Base-by-base conservation (phyloP, 2,113 vertebrate genomes). In the Columbina picui region DNA sequence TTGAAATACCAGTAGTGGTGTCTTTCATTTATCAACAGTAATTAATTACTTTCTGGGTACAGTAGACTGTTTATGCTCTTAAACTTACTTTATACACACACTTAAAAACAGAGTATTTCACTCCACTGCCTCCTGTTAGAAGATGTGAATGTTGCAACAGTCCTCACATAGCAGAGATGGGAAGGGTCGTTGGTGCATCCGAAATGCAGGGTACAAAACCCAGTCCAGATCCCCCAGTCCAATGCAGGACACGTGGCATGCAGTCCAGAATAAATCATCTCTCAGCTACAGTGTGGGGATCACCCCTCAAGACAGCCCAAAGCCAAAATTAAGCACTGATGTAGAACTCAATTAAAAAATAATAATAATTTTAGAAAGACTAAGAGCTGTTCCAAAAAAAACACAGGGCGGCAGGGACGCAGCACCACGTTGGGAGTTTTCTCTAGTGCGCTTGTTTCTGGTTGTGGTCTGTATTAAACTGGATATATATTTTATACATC, bases 21-120 rank as follows among this genome's bases (percentile, higher is more conserved):
- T 41, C 91, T 88, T 86, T 81, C 71, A 47, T 80, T 94, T 67
- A 47, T 70, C 76, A 70, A 11, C 47, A 55, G 52, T 55, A 89
- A 88, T 90, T 90, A 67, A 70, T 92, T 86, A 41, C 64, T 71
- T 93, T 26, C 71, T 75, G 88, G 49, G 65, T 52, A 74, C 55
- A 32, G 43, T 8, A 60, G 87, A 22, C 27, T 78, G 21, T 82
- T 94, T 60, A 64, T 3, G 1, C 63, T 92, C 74, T 91, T 84
- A 34, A 49, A 60, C 50, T 74, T 73, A 63, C 82, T 94, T 81
- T 50, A 36, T 73, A 64, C n/a, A 60, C 81, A 57, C 43, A 23
- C 61, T 92, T 84, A n/a, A 60, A 81, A 50, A 2, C 32, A 15
- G 50, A 53, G 65, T 52, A 32, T 82, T 77, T 88, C 59, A 30